Evolutionary conservation across 2,797 vertebrate genomes (phyloP), one percentile per base, ranked within the genome.

Genomic region (Poeciliopsis gracilis): DNA sequence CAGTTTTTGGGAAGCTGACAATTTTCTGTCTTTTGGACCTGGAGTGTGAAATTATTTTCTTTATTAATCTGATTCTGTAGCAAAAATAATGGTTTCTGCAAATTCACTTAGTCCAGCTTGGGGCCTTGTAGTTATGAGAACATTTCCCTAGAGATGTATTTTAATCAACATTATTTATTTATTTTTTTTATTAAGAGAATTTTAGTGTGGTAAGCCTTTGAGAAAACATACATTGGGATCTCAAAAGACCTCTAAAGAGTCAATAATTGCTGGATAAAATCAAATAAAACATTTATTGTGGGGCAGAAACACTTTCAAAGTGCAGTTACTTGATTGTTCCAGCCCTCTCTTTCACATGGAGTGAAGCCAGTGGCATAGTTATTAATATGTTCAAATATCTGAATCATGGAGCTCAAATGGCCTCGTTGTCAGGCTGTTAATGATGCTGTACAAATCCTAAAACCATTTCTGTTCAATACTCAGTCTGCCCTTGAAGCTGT

Each of bases 331-430:
- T 4, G 6, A 5, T 73, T n/a, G 15, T 33, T 63, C 28, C 13
- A 9, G 11, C 33, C 23, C 15, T 10, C 4, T 23, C 33, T 66
- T n/a, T 30, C 57, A 73, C 7, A 2, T 67, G 57, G 53, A 46
- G 73, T 72, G 66, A 80, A 83, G 82, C 83, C 84, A 78, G 55
- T 81, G 46, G 75, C 66, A 70, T 28, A 30, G 77, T 93, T 88
- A 90, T 91, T 90, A 82, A 77, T 85, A 75, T 69, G 71, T 90
- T 90, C 90, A 84, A 91, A 90, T 90, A 77, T 88, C 89, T 82
- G 85, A 92, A 89, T 92, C 80, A 91, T 85, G 81, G 75, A 90
- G 84, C 84, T 81, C 77, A 82, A 90, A 90, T 90, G 86, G 88
- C 79, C 82, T 84, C 71, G 90, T 87, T 85, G 90, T 92, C 87